A percentile compares a stretch with the other conserved stretches of the same genome.
Evolutionary conservation across 2,888 invertebrate genomes (phyloP).

Genomic region (Camponotus fellah): DNA sequence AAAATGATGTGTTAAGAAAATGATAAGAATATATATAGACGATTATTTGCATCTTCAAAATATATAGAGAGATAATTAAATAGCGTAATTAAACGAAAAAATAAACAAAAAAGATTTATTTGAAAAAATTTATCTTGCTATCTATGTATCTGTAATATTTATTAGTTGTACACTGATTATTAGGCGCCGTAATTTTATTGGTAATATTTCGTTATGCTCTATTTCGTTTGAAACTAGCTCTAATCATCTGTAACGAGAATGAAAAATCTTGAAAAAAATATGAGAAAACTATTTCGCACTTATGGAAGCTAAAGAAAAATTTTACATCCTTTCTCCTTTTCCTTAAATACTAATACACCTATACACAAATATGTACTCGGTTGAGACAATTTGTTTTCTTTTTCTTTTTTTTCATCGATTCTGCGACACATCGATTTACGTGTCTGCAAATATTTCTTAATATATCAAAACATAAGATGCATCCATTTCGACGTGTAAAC

Average conservation of each 20-base stretch:
- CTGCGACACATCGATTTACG: neutral
- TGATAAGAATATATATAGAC: neutral
- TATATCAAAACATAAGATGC: neutral
- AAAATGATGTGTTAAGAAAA: neutral
- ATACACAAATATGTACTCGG: neutral
- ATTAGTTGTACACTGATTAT: neutral
- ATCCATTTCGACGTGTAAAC: neutral
- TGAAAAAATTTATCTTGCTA: slow-evolving; percentile 1
- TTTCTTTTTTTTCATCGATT: neutral
- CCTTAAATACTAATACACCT: neutral
- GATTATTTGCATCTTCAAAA: neutral
- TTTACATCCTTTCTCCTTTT: neutral
- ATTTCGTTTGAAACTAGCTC: neutral
- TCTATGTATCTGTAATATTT: neutral
- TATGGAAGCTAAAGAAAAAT: neutral
- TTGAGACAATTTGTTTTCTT: neutral
- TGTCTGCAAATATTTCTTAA: neutral
- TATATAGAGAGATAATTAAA: neutral
- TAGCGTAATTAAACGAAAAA: neutral
- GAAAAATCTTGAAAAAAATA: neutral
- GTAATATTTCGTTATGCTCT: neutral
- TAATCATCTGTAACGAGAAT: neutral
- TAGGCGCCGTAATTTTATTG: neutral
- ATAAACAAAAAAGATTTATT: too few relatives aligned
- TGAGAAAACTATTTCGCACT: neutral